Conservation (phyloP, 2,888 invertebrate genomes). For the Tenthredo scrophulariae region DNA sequence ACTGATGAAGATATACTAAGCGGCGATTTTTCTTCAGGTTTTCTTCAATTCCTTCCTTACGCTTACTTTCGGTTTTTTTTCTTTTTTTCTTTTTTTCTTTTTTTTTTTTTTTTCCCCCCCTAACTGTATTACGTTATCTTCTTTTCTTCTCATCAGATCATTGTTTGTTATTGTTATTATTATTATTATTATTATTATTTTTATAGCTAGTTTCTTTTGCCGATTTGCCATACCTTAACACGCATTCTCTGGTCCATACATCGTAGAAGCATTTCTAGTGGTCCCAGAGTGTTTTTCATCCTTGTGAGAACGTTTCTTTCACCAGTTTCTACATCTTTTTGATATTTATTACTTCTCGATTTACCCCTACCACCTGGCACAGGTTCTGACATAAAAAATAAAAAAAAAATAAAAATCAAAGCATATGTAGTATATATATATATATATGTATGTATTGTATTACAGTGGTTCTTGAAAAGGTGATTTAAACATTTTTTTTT, state of each 20-base stretch:
- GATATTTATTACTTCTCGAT: background rate
- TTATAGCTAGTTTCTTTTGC: background rate
- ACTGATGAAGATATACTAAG: too few relatives aligned
- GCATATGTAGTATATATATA: background rate
- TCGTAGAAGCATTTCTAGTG: slow-evolving; percentile 82
- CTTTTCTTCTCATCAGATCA: too few relatives aligned
- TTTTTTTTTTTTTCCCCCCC: too few relatives aligned
- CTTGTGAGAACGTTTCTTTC: slow-evolving; percentile 79
- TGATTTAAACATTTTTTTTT: too few relatives aligned
- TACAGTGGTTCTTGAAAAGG: too few relatives aligned
- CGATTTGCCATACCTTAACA: slow-evolving; percentile 81
- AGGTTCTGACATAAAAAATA: slow-evolving; percentile 63
- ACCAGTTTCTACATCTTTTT: slow-evolving; percentile 54
- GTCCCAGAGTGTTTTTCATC: slow-evolving; percentile 81
- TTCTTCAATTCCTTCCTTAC: too few relatives aligned
- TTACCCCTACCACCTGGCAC: slow-evolving; percentile 55
- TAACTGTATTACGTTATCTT: too few relatives aligned
- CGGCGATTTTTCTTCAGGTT: too few relatives aligned
- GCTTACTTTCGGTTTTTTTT: too few relatives aligned
- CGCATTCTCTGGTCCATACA: slow-evolving; percentile 82
- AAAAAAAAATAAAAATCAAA: background rate
- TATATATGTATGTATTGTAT: background rate
- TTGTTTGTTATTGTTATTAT: too few relatives aligned
- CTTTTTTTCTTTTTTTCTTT: too few relatives aligned
- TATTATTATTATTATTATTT: background rate